These are phyloP conservation scores for Ptychadena robeensis DNA, from an alignment of 2,797 vertebrate genomes.

Conservation along the genomic window DNA sequence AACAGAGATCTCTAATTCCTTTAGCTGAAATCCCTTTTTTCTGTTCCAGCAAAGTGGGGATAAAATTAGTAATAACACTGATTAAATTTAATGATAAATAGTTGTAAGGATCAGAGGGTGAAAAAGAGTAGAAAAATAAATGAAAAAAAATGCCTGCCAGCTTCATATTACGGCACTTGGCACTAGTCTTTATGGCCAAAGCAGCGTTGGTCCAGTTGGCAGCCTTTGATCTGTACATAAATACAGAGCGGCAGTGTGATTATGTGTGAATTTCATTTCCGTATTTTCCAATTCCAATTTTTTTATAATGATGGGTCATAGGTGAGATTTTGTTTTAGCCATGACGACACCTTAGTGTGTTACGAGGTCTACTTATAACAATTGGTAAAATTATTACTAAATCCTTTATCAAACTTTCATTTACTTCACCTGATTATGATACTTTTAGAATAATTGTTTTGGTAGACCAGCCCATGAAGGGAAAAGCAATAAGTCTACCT, in stretches of 20 bases:
- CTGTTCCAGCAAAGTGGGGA: neutral
- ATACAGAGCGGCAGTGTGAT: conserved; percentile 22
- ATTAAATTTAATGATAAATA: conserved; percentile 41
- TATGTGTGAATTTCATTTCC: conserved; percentile 37
- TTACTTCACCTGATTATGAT: too few species aligned
- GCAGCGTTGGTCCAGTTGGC: conserved; percentile 34
- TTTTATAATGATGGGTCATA: neutral
- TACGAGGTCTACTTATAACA: neutral
- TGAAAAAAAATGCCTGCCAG: conserved; percentile 41
- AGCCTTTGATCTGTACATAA: conserved; percentile 26
- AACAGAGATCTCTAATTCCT: neutral
- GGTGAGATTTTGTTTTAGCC: neutral
- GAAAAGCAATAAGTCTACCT: neutral
- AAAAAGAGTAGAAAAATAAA: conserved; percentile 44
- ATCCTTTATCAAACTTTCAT: neutral
- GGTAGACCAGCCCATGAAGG: neutral
- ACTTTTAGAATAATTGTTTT: neutral
- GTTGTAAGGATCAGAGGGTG: conserved; percentile 19
- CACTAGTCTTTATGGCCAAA: conserved; percentile 28
- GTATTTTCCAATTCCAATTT: conserved; percentile 4
- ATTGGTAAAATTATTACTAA: neutral
- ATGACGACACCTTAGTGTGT: neutral
- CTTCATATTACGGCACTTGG: conserved; percentile 42
- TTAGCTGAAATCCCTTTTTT: neutral
- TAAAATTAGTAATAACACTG: conserved; percentile 22